Percentiles rank a stretch among this genome's conserved stretches.
phyloP scores from a whole-genome alignment of 2,888 invertebrate species.

The Lepeophtheirus nordmannii region DNA sequence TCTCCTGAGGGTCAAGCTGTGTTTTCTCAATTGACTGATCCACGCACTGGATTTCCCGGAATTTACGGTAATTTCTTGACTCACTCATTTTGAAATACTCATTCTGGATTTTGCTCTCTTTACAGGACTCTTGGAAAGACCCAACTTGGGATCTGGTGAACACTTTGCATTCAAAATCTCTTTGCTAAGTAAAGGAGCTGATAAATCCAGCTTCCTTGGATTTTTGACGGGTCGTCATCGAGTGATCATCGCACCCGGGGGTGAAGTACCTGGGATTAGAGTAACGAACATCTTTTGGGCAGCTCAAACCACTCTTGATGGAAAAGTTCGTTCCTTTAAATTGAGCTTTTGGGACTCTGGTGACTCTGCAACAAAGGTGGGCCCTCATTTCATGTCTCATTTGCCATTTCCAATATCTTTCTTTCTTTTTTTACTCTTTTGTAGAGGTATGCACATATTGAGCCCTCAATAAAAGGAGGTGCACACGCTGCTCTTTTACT shows the following conservation, averaged over 20 bases:
- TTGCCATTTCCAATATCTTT: too few species aligned
- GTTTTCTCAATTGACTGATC: neutral
- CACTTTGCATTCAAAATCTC: neutral
- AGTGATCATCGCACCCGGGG: neutral
- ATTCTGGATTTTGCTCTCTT: neutral
- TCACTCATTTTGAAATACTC: neutral
- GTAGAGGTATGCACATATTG: neutral
- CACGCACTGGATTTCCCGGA: neutral
- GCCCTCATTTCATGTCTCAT: neutral
- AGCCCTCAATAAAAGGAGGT: neutral
- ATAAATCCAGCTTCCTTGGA: neutral
- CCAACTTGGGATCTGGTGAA: neutral
- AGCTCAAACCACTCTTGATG: neutral
- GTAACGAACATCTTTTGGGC: conserved; percentile 21
- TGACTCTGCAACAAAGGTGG: conserved; percentile 11
- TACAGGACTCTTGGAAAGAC: neutral
- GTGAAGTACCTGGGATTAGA: conserved; percentile 14
- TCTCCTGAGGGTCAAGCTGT: neutral
- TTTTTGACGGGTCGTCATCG: neutral
- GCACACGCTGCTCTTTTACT: neutral
- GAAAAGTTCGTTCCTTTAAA: conserved; percentile 9
- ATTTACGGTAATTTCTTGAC: neutral
- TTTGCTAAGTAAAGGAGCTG: neutral
- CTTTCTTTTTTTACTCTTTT: neutral
- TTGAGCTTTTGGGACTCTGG: conserved; percentile 20